Evolutionary conservation across 2,797 vertebrate genomes (phyloP), one percentile per base, ranked within the genome.

Genomic region (Fistularia commersonii): DNA sequence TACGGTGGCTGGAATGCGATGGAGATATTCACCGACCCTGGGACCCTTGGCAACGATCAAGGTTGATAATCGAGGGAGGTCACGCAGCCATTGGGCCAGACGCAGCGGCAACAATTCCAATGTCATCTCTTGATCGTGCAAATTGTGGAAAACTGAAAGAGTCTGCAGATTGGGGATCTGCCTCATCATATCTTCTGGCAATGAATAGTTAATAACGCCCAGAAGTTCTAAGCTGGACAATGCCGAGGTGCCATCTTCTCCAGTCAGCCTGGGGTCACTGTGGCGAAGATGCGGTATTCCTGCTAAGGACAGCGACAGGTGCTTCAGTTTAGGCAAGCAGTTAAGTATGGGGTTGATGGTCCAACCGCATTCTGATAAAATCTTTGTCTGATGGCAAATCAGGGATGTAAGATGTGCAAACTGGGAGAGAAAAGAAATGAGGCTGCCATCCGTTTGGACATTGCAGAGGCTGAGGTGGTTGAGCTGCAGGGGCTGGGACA

Each of bases 171-270:
- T 15, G 13, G 79, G 68, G 47, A 81, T 23, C 46, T 58, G 32
- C 6, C 15, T 64, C 80, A 79, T 66, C 0, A 12, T n/a, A 7
- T 74, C 48, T 0, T 45, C n/a, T 8, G 70, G 46, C 3, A 81
- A 42, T 6, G 44, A 51, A 6, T 42, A 1, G 45, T 63, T 35
- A 0, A 3, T 15, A 35, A 44, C 76, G 50, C 64, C 38, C 0
- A 77, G 47, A 0, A 88, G 69, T 11, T 88, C 86, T 57, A 88
- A 54, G 53, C 72, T 82, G 55, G 67, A 53, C 54, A 88, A 40
- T 13, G 32, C 11, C 0, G 9, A 3, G 14, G 8, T 5, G 38
- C 3, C 53, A 8, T 4, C 41, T 11, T 11, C 4, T 3, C 35
- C 34, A 6, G 31, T 8, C 1, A 13, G 11, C 44, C 3, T 14